A percentile compares a stretch with the other conserved stretches of the same genome.
Conservation (phyloP, 2,888 invertebrate species). For the Heliconius charithonia region DNA sequence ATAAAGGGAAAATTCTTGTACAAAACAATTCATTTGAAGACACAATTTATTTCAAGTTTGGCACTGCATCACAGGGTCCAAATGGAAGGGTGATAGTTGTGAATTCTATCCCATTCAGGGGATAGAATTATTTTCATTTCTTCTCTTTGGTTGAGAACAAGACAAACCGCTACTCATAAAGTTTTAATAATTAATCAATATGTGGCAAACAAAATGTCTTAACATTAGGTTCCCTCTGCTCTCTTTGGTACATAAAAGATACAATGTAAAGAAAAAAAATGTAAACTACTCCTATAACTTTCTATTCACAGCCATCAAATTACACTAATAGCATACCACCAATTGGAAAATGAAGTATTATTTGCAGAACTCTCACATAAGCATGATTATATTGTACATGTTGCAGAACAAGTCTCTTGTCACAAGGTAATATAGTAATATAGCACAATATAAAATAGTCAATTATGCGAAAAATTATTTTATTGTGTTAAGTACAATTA, state of each 20-base stretch:
- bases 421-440: slow-evolving; percentile 70
- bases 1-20: no score
- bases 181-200: no score
- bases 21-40: no score
- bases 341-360: slow-evolving; percentile 95
- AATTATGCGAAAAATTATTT: background rate
- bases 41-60: no score
- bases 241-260: background rate
- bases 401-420: slow-evolving; percentile 91
- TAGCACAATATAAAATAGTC: background rate
- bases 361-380: slow-evolving; percentile 90
- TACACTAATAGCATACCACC: slow-evolving; percentile 90
- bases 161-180: no score
- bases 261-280: background rate
- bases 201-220: no score
- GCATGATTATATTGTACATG: slow-evolving; percentile 88
- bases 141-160: no score
- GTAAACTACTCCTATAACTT: background rate
- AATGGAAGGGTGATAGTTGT: no score
- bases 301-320: slow-evolving; percentile 85
- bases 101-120: no score
- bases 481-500: no score
- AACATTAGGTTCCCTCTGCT: background rate
- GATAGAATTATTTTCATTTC: no score
- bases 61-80: no score